A percentile compares a stretch with the other conserved stretches of the same genome.
phyloP scores from a whole-genome alignment of 2,888 invertebrate species.

The Cephus pygmeus region DNA sequence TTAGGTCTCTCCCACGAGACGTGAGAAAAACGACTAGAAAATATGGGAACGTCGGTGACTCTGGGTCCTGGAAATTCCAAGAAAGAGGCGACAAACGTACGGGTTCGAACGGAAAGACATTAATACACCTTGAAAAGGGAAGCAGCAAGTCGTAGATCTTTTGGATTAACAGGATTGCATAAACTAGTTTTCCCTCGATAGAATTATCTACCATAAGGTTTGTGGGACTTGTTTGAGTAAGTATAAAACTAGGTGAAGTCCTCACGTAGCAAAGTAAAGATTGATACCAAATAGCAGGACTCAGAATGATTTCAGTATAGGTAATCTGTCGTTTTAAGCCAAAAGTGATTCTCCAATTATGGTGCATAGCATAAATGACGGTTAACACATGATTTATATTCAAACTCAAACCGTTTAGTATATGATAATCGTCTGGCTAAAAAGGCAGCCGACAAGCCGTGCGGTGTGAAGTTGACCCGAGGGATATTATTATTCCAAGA shows the following conservation, averaged over 20 bases:
- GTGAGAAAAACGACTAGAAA: background rate
- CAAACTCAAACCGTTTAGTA: slow-evolving; percentile 1
- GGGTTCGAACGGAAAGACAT: slow-evolving; percentile 8
- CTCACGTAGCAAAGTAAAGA: background rate
- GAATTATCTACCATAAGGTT: background rate
- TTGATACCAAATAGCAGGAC: background rate
- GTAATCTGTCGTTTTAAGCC: background rate
- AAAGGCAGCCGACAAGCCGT: slow-evolving; percentile 3
- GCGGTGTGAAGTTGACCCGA: slow-evolving; percentile 3
- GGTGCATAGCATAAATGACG: background rate
- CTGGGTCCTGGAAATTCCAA: background rate
- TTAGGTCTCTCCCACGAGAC: background rate
- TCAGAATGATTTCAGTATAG: background rate
- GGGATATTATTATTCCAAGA: slow-evolving; percentile 8
- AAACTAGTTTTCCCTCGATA: background rate
- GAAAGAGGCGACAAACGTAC: slow-evolving; percentile 1
- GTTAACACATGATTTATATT: slow-evolving; percentile 5
- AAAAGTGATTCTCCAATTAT: background rate
- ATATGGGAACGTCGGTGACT: background rate
- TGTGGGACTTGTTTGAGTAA: background rate
- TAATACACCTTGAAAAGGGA: background rate
- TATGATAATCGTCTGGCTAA: slow-evolving; percentile 5
- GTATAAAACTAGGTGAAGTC: background rate
- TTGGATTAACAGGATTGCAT: background rate
- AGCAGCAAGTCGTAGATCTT: background rate